Evolutionary conservation across 2,888 invertebrate species (phyloP).

Genomic region (Catonia carolina): DNA sequence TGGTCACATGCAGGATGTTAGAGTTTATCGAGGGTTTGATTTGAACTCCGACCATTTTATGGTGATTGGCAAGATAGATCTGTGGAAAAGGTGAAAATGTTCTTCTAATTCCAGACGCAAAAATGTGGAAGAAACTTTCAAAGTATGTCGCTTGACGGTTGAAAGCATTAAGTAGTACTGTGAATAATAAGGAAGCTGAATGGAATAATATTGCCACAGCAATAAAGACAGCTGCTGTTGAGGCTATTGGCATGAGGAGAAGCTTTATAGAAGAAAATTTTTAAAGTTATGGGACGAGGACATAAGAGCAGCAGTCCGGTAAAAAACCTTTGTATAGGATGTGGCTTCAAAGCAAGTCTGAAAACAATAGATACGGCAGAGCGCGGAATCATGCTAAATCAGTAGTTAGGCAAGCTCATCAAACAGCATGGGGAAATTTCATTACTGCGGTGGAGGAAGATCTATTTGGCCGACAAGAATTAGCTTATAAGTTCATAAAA

Average conservation of each 20-base stretch:
- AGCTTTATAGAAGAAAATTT: neutral
- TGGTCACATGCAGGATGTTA: neutral
- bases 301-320: neutral
- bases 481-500: neutral
- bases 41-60: neutral
- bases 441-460: neutral
- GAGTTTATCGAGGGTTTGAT: neutral
- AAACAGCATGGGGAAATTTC: too few species aligned
- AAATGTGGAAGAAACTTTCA: neutral
- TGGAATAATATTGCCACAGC: neutral
- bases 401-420: too few species aligned
- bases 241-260: too few species aligned
- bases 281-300: too few species aligned
- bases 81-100: too few species aligned
- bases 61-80: neutral
- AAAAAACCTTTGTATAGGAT: neutral
- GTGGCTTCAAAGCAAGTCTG: neutral
- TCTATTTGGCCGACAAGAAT: neutral
- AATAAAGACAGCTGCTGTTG: neutral
- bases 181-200: too few species aligned
- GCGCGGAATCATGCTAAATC: too few species aligned
- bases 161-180: neutral
- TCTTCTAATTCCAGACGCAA: neutral
- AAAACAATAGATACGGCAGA: neutral
- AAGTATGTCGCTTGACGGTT: neutral